Percentiles rank a stretch among this genome's conserved stretches.
Evolutionary conservation across 2,888 invertebrate species (phyloP).

Genomic region (Dorcus parallelipipedus): DNA sequence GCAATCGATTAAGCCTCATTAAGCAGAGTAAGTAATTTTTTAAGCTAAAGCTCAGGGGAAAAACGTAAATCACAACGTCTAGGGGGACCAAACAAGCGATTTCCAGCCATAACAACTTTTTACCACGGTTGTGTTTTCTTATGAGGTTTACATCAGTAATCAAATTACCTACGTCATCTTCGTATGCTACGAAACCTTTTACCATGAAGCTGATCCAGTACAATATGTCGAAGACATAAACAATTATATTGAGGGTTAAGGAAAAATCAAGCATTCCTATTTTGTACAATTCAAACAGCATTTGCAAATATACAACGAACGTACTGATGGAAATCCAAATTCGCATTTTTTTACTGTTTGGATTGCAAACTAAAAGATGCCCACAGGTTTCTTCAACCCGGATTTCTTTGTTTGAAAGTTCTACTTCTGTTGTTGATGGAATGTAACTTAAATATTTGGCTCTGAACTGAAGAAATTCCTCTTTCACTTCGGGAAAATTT

Average conservation of each 20-base stretch:
- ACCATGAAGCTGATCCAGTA: constrained; percentile 16
- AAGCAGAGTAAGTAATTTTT: constrained; percentile 4
- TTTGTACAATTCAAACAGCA: constrained; percentile 23
- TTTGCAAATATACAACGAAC: constrained; percentile 16
- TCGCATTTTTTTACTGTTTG: constrained; percentile 11
- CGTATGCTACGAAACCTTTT: constrained; percentile 19
- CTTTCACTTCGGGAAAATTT: constrained; percentile 19
- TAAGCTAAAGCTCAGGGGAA: not conserved
- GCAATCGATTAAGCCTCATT: constrained; percentile 19
- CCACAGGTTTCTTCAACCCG: not conserved
- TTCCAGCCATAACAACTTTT: constrained; percentile 8
- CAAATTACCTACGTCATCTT: constrained; percentile 18
- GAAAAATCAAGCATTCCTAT: constrained; percentile 18
- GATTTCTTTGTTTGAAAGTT: not conserved
- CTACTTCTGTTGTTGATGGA: not conserved
- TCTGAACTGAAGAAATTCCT: constrained; percentile 16
- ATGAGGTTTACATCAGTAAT: constrained; percentile 17
- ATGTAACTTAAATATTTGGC: constrained; percentile 21
- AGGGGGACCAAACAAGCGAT: constrained; percentile 12
- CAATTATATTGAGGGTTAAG: constrained; percentile 8
- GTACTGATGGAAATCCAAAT: constrained; percentile 7
- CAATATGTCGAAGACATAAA: constrained; percentile 19
- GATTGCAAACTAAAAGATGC: not conserved
- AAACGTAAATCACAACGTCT: constrained; percentile 6
- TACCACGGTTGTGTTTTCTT: constrained; percentile 5